phyloP scores from a whole-genome alignment of 2,113 vertebrate genomes.

The Amphilophus citrinellus region DNA sequence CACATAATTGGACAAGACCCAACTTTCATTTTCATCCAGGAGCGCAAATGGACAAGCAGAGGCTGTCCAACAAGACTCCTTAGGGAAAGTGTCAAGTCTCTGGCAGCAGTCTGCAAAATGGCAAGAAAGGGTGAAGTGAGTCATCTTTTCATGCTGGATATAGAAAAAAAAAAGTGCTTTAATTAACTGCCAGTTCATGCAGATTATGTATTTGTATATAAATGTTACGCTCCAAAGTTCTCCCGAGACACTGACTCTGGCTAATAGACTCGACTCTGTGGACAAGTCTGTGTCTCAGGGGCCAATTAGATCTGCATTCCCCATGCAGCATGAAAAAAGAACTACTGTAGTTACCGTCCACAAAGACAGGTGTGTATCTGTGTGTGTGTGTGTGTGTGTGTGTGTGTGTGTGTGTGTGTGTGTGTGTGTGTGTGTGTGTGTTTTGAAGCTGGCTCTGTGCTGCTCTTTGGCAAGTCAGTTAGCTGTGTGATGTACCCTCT shows the following conservation, averaged over 20 bases:
- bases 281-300: constrained; percentile 10
- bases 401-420: no score
- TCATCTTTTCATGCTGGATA: neutral
- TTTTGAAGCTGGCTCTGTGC: neutral
- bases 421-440: neutral
- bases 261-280: constrained; percentile 18
- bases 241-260: constrained; percentile 3
- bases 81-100: neutral
- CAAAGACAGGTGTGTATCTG: constrained; percentile 24
- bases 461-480: constrained; percentile 3
- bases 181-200: constrained; percentile 28
- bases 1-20: constrained; percentile 21
- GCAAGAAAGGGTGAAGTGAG: neutral
- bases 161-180: neutral
- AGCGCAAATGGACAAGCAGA: neutral
- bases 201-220: constrained; percentile 27
- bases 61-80: neutral
- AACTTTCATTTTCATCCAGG: constrained; percentile 20
- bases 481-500: constrained; percentile 17
- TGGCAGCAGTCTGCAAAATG: neutral
- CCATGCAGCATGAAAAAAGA: constrained; percentile 16
- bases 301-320: constrained; percentile 30
- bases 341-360: constrained; percentile 16
- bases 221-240: constrained; percentile 12
- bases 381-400: neutral